phyloP scores from a whole-genome alignment of 1,140 invertebrate genomes.

The Leptinotarsa texana region DNA sequence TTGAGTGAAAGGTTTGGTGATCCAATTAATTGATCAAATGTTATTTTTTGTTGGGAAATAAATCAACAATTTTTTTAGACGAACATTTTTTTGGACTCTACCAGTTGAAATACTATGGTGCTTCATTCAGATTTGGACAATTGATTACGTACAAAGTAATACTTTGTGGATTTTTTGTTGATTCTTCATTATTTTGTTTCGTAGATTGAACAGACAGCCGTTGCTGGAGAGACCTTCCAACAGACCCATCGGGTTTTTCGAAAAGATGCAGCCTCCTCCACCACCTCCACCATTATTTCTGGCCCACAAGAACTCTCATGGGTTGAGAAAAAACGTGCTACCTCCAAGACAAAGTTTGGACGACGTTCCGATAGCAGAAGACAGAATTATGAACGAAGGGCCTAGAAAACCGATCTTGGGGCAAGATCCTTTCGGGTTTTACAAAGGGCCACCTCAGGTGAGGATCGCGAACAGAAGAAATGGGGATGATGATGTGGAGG shows the following conservation, averaged over 20 bases:
- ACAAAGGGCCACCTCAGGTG: conserved; percentile 50
- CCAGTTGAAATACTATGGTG: too few relatives aligned
- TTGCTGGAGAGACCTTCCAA: conserved; percentile 53
- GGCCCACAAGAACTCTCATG: conserved; percentile 44
- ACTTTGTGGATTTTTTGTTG: too few relatives aligned
- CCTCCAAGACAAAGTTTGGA: conserved; percentile 39
- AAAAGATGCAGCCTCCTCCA: conserved; percentile 59
- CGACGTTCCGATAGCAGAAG: conserved; percentile 37
- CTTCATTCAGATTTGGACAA: too few relatives aligned
- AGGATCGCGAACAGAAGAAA: conserved; percentile 45
- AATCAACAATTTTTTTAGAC: too few relatives aligned
- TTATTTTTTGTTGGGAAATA: too few relatives aligned
- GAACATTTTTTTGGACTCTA: too few relatives aligned
- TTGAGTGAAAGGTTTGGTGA: too few relatives aligned
- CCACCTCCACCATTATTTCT: conserved; percentile 48
- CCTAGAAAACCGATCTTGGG: conserved; percentile 30
- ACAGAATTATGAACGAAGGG: conserved; percentile 42
- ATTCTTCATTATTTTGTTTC: too few relatives aligned
- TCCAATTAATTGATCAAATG: too few relatives aligned
- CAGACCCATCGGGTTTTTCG: conserved; percentile 52
- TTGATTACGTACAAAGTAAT: too few relatives aligned
- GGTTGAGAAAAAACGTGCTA: conserved; percentile 28
- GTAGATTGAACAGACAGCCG: conserved; percentile 47
- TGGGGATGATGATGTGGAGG: conserved; percentile 46
- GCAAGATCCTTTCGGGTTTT: conserved; percentile 41